These are phyloP conservation scores for Heliconius congener DNA, from an alignment of 1,140 invertebrate species.

Conservation along the genomic window DNA sequence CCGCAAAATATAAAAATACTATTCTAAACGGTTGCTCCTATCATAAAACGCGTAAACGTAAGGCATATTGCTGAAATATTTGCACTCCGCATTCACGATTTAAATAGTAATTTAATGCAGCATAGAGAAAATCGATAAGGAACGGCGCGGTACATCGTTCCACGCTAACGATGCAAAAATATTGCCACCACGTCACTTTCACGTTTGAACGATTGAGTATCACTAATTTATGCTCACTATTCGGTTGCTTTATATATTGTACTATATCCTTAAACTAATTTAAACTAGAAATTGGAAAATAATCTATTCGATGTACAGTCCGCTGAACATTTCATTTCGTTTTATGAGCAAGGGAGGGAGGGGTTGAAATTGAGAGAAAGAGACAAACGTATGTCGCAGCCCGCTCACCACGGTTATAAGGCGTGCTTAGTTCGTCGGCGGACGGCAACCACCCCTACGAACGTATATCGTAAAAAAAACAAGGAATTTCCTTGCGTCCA, in stretches of 20 bases:
- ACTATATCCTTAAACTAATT: conserved; percentile 45
- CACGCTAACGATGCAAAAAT: conserved; percentile 49
- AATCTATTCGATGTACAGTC: conserved; percentile 46
- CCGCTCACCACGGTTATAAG: conserved; percentile 48
- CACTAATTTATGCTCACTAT: conserved; percentile 30
- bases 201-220: conserved; percentile 44
- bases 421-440: conserved; percentile 46
- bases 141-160: conserved; percentile 66
- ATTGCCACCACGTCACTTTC: conserved; percentile 57
- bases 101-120: conserved; percentile 77
- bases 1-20: conserved; percentile 32
- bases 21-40: conserved; percentile 31
- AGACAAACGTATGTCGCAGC: conserved; percentile 53
- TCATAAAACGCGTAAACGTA: conserved; percentile 44
- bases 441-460: conserved; percentile 34
- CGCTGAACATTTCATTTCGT: conserved; percentile 50
- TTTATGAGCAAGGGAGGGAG: conserved; percentile 37
- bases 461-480: conserved; percentile 13
- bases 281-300: conserved; percentile 48
- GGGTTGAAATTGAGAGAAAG: conserved; percentile 52
- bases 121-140: conserved; percentile 79
- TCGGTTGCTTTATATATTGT: conserved; percentile 43
- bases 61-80: conserved; percentile 63
- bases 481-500: background rate
- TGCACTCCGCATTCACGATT: conserved; percentile 72